Conservation (phyloP, 35 echinoderm and acorn worm species). For the Eucidaris tribuloides region DNA sequence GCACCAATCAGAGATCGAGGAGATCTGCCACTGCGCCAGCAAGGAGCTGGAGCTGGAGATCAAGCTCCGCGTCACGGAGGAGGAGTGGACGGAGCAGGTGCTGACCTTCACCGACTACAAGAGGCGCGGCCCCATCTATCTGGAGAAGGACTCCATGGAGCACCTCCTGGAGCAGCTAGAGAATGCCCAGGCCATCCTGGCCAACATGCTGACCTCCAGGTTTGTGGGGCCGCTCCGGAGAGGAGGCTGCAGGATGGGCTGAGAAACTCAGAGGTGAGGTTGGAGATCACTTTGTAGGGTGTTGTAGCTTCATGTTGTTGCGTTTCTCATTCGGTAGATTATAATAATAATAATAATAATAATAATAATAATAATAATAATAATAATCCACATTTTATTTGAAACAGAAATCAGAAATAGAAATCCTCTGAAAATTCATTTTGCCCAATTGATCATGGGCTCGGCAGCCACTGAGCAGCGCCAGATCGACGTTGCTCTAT, state of each 20-base stretch:
- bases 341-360: background rate
- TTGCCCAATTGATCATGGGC: no score
- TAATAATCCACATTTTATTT: no score
- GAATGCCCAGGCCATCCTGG: slow-evolving; percentile 92
- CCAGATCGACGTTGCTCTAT: no score
- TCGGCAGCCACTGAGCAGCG: background rate
- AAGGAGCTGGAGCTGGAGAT: slow-evolving; percentile 98
- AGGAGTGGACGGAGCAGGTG: slow-evolving; percentile 99
- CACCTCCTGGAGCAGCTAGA: slow-evolving; percentile 95
- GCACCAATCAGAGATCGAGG: slow-evolving; percentile 92
- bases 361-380: background rate
- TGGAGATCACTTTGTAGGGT: background rate
- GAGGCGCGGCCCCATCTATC: slow-evolving; percentile 92
- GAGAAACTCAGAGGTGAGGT: slow-evolving; percentile 94
- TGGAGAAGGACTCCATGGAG: slow-evolving; percentile 96
- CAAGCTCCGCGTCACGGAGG: slow-evolving; percentile 94
- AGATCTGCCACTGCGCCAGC: slow-evolving; percentile 98
- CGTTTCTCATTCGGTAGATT: no score
- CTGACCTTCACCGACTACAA: slow-evolving; percentile 92
- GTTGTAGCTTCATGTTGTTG: background rate
- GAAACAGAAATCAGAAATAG: no score
- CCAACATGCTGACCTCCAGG: slow-evolving; percentile 97
- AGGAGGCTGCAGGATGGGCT: slow-evolving; percentile 98
- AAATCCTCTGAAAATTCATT: no score
- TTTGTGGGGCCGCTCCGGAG: slow-evolving; percentile 86